Conservation (phyloP, 2,113 vertebrate genomes). For the Leucoraja erinaceus region DNA sequence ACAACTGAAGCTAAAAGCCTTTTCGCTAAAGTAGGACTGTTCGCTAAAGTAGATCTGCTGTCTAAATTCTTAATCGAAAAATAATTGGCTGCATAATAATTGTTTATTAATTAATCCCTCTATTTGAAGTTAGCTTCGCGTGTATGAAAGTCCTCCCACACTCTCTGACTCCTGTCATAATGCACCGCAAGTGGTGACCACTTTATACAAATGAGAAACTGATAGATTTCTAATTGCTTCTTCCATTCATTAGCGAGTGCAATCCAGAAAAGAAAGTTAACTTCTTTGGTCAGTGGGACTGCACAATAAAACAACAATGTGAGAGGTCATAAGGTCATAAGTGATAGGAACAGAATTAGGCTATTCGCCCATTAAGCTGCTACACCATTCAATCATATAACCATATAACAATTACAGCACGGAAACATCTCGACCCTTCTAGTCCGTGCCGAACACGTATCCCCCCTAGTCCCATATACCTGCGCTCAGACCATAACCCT, state of each 20-base stretch:
- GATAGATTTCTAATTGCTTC: conserved; percentile 7
- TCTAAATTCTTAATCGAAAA: background rate
- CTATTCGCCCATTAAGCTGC: too few relatives aligned
- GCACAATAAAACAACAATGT: background rate
- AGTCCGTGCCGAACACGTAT: too few relatives aligned
- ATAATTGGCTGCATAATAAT: background rate
- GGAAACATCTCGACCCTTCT: too few relatives aligned
- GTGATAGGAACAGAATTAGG: too few relatives aligned
- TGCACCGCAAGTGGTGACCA: background rate
- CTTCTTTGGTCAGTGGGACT: background rate
- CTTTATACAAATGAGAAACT: background rate
- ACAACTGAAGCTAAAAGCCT: background rate
- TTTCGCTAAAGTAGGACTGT: background rate
- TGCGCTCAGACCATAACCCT: too few relatives aligned
- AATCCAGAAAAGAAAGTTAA: background rate
- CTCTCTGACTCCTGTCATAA: background rate
- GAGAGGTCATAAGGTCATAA: too few relatives aligned
- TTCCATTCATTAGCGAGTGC: background rate
- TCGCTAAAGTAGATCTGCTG: background rate
- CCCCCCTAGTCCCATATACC: too few relatives aligned
- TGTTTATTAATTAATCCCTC: background rate
- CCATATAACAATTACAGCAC: too few relatives aligned
- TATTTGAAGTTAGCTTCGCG: background rate
- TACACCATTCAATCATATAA: too few relatives aligned
- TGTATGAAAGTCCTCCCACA: background rate